phyloP scores from a whole-genome alignment of 2,888 invertebrate species.

The Brenthis daphne region DNA sequence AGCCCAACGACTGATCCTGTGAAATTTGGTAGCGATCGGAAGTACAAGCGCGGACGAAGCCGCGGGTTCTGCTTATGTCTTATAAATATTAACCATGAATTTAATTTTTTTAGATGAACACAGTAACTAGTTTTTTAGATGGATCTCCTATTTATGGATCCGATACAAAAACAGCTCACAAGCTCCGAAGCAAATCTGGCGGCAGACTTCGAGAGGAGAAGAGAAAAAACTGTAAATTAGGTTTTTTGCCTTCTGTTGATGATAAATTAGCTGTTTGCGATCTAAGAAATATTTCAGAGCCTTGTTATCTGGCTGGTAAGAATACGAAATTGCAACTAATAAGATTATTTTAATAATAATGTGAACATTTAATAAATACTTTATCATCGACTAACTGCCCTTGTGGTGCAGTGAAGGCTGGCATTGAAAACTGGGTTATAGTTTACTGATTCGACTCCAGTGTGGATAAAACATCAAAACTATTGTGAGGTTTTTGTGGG shows the following conservation, averaged over 20 bases:
- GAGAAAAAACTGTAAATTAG: conserved; percentile 53
- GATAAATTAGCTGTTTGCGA: conserved; percentile 68
- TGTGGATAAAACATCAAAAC: too few relatives aligned
- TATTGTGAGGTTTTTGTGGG: too few relatives aligned
- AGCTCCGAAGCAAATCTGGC: conserved; percentile 65
- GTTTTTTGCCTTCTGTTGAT: conserved; percentile 68
- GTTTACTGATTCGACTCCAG: too few relatives aligned
- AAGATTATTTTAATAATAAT: background rate
- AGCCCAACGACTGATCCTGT: too few relatives aligned
- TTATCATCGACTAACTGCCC: too few relatives aligned
- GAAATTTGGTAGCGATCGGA: too few relatives aligned
- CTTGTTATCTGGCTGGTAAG: conserved; percentile 75
- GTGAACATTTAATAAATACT: too few relatives aligned
- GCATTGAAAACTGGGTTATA: too few relatives aligned
- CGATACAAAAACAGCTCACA: conserved; percentile 59
- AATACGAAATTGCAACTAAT: background rate
- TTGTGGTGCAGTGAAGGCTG: too few relatives aligned
- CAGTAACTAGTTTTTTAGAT: conserved; percentile 83
- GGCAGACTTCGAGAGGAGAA: conserved; percentile 69
- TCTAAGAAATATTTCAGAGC: conserved; percentile 64
- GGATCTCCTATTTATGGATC: conserved; percentile 79
- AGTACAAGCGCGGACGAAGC: too few relatives aligned
- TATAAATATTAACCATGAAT: background rate
- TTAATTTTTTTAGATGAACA: conserved; percentile 84
- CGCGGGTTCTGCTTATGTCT: too few relatives aligned